Base-by-base conservation (phyloP, 2,113 vertebrate genomes). In the Ia io region DNA sequence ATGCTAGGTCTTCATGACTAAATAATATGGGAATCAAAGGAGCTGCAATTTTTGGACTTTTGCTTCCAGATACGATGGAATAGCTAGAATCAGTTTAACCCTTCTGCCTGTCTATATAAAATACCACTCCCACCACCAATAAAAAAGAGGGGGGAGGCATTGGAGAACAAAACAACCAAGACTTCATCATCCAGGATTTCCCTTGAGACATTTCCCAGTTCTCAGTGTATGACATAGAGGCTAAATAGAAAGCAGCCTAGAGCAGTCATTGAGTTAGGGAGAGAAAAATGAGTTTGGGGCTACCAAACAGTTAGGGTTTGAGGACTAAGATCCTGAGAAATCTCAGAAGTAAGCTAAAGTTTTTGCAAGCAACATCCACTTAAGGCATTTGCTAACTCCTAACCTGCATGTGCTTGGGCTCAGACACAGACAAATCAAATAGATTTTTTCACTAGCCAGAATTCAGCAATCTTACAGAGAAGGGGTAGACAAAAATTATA, bases 1-100 rank as follows among this genome's bases (percentile, higher is more conserved):
- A 85, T 87, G 42, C 49, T 91, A 28, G 40, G 18, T 85, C 49
- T 91, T 94, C 5, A 23, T 93, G 56, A 96, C n/a, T 51, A 59
- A 88, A 28, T 61, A 61, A 42, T 88, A 87, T 42, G 23, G 22
- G 28, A 42, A 25, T 80, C 61, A 74, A 63, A 89, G 61, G 44
- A 91, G 32, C 79, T 91, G 0, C 32, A 95, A 49, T 67, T 90
- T 90, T 56, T 77, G 59, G 9, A 67, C 40, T 87, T 92, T 30
- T 35, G 40, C 42, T 96, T 84, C 61, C 17, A 93, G 44, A 76
- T 94, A 77, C 17, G 37, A 78, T 44, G 11, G 9, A 76, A 37
- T 93, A 94, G 9, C 69, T 94, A 83, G 9, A 91, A 44, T 87
- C 18, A 61, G 28, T 56, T 44, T 93, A 69, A 84, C 49, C 9